Percentiles rank a stretch among this genome's conserved stretches.
These are phyloP conservation scores for Pelodytes ibericus DNA, from an alignment of 2,797 vertebrate genomes.

Conservation along the genomic window DNA sequence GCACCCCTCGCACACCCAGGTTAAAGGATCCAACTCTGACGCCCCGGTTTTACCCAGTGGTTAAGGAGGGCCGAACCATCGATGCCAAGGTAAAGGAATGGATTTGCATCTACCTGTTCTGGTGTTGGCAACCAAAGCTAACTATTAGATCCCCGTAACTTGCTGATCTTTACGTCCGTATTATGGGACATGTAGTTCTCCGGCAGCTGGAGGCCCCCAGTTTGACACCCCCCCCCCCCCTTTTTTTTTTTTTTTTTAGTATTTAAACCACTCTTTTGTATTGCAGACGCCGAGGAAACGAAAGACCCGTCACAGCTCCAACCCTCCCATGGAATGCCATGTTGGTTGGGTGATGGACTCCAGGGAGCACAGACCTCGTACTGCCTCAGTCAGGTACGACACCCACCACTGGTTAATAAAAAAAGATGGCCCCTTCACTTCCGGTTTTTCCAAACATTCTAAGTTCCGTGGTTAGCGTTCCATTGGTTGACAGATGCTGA, in stretches of 20 bases:
- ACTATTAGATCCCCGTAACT: no score
- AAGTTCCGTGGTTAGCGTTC: no score
- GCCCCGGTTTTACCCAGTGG: slow-evolving; percentile 95
- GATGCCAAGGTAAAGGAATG: slow-evolving; percentile 89
- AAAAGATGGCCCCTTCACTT: no score
- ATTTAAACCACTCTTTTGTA: no score
- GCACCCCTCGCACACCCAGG: slow-evolving; percentile 93
- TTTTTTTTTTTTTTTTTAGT: not conserved
- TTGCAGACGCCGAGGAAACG: slow-evolving; percentile 93
- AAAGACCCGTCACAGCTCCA: slow-evolving; percentile 97
- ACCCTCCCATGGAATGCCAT: slow-evolving; percentile 96
- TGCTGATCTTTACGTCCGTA: no score
- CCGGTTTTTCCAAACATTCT: no score
- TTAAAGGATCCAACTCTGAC: slow-evolving; percentile 92
- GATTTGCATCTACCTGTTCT: not conserved
- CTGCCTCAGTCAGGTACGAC: slow-evolving; percentile 90
- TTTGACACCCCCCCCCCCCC: no score
- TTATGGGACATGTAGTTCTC: no score
- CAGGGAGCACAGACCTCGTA: slow-evolving; percentile 92
- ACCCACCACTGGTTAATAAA: no score
- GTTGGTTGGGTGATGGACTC: slow-evolving; percentile 99
- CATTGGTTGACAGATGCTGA: no score
- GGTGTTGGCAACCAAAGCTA: no score
- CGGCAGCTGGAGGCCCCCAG: no score
- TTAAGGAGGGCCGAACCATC: slow-evolving; percentile 93